These are phyloP conservation scores for Mythimna pallens DNA, from an alignment of 2,888 invertebrate species.

Conservation along the genomic window DNA sequence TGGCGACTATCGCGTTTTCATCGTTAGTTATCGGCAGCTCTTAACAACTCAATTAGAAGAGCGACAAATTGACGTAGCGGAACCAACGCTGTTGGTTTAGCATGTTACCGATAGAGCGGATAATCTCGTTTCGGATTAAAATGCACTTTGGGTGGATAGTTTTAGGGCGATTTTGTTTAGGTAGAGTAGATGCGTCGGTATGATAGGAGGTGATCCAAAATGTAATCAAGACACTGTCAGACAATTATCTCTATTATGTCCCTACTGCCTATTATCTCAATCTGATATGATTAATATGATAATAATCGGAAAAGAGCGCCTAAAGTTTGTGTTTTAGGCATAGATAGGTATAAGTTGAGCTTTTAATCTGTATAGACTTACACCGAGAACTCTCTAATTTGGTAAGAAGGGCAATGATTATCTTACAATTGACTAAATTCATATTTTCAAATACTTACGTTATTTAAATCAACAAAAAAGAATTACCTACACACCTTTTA, in stretches of 20 bases:
- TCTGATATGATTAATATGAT: conserved; percentile 1
- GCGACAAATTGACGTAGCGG: conserved; percentile 71
- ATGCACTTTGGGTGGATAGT: neutral
- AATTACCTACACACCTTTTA: neutral
- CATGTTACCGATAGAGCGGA: conserved; percentile 40
- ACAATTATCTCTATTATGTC: neutral
- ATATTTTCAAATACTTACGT: neutral
- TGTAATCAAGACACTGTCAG: neutral
- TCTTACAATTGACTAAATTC: neutral
- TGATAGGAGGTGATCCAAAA: neutral
- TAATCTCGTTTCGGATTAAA: conserved; percentile 28
- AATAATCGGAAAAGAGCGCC: neutral
- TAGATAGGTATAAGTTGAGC: too few relatives aligned
- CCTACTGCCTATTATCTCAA: neutral
- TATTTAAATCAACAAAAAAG: neutral
- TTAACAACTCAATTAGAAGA: conserved; percentile 78
- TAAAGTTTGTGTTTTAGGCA: neutral
- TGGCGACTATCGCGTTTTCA: conserved; percentile 85
- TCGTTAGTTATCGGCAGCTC: conserved; percentile 75
- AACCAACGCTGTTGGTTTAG: conserved; percentile 64
- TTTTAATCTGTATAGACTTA: neutral
- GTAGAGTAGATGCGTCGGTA: neutral
- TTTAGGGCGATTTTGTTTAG: conserved; percentile 9
- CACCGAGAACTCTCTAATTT: too few relatives aligned
- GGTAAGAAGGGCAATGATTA: neutral